Base-by-base conservation (phyloP, 2,113 vertebrate genomes). In the Nycticorax nycticorax region DNA sequence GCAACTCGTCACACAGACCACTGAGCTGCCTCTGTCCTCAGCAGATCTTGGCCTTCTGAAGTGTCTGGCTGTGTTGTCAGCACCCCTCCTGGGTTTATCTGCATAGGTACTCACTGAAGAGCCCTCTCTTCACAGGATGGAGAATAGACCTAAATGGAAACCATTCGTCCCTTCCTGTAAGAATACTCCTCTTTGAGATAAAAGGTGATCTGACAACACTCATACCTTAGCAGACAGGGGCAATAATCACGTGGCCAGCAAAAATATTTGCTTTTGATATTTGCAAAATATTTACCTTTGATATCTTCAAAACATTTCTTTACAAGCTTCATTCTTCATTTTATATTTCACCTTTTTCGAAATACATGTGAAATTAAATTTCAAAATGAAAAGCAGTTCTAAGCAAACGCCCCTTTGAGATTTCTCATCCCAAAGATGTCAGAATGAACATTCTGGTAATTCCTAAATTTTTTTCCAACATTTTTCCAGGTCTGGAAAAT, bases 1-100 rank as follows among this genome's bases (percentile, higher is more conserved):
- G 0, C 45, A 39, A 3, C 55, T 73, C 2, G 1, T 45, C 6
- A 0, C 48, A n/a, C 43, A 47, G 55, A n/a, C 48, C 19, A 24
- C 1, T 2, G 80, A 59, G 41, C 68, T 39, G 67, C 88, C 47
- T 47, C 68, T 9, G 1, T 21, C 20, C 76, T 66, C 64, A 22
- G 84, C 57, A 12, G 21, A 33, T 14, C 23, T 37, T 8, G 5
- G 52, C 33, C 53, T 85, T 62, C 39, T 4, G 0, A 8, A 73
- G 55, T 1, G 18, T 14, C 74, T 47, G 71, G 21, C 62, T 32
- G 1, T 24, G 43, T 57, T 52, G 68, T 39, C 78, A 76, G 57
- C 14, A 1, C 47, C 66, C 20, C 37, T 71, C 12, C 69, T 52
- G 30, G 2, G 1, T 23, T 45, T 27, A 43, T 20, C 30, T 27